Evolutionary conservation across 2,888 invertebrate genomes (phyloP), one percentile per base, ranked within the genome.

Genomic region (Deilephila elpenor): DNA sequence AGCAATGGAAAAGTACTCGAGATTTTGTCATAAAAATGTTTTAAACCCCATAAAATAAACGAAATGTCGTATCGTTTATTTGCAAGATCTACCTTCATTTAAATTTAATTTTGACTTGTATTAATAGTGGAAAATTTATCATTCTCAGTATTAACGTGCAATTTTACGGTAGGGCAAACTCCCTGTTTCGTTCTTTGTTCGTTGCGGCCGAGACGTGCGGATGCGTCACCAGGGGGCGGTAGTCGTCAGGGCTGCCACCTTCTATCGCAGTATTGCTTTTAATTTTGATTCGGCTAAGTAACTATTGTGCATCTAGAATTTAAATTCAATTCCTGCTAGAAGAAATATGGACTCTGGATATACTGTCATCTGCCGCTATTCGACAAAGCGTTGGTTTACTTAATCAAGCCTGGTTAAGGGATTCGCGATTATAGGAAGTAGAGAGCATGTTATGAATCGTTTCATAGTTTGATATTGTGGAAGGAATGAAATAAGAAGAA

Each of bases 81-180:
- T 25, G 37, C 17, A 14, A 25, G 5, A 44, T 25, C 6, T 67
- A 51, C 51, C 29, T 67, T 67, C 51, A 67, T 67, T 44, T 20
- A 29, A 67, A 67, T 67, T 67, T 51, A 25, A 64, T 64, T 44
- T 64, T 44, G 64, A 67, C 17, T 51, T 5, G 17, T 67, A 67
- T 67, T 67, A 51, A 67, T 51, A 67, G 25, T 25, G 51, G 44
- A 51, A 20, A 37, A 67, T 51, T 25, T 78, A 74, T 80, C 78
- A 86, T 85, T 84, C 82, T 75, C 77, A 82, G 85, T 83, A 80
- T 80, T 79, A 85, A 85, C 86, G 80, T 77, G 74, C 73, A 80
- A 81, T 86, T 85, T 83, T 82, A 82, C 78, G 83, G 83, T 76
- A 78, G 80, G 75, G 74, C 79, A 80, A 74, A 78, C 79, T 79